Conservation (phyloP, 1,140 invertebrate species). For the Lasioglossum albipes region DNA sequence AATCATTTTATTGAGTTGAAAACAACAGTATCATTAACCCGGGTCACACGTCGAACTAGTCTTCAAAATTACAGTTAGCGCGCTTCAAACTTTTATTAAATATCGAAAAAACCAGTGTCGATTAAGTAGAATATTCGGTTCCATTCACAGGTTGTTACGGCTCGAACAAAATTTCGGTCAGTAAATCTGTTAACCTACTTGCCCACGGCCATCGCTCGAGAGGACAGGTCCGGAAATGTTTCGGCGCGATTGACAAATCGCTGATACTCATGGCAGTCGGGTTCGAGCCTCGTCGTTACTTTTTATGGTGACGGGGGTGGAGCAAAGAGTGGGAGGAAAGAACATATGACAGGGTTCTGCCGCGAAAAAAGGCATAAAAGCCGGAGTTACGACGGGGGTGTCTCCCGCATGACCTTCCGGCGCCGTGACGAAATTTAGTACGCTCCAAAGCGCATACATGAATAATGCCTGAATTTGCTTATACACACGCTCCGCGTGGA, state of each 20-base stretch:
- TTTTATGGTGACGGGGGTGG: slow-evolving; percentile 44
- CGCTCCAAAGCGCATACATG: slow-evolving; percentile 70
- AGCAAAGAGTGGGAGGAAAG: slow-evolving; percentile 13
- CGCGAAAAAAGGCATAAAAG: slow-evolving; percentile 74
- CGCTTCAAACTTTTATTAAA: too few species aligned
- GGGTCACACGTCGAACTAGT: too few species aligned
- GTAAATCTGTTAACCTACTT: not conserved
- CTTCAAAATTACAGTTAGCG: too few species aligned
- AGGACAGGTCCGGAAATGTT: not conserved
- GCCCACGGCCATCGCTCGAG: not conserved
- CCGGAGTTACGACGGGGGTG: slow-evolving; percentile 63
- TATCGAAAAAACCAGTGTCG: too few species aligned
- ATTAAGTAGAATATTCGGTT: too few species aligned
- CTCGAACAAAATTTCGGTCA: too few species aligned
- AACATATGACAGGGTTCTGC: slow-evolving; percentile 68
- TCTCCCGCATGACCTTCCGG: slow-evolving; percentile 69
- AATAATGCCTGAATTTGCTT: slow-evolving; percentile 72
- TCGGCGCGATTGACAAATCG: slow-evolving; percentile 48
- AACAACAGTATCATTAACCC: too few species aligned
- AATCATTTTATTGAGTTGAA: too few species aligned
- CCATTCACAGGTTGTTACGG: too few species aligned
- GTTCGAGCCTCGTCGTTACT: slow-evolving; percentile 45
- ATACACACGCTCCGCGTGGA: slow-evolving; percentile 41
- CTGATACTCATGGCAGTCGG: slow-evolving; percentile 22
- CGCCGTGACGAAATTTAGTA: slow-evolving; percentile 75